Evolutionary conservation across 2,888 invertebrate genomes (phyloP), one percentile per base, ranked within the genome.

Genomic region (Amiota minor): DNA sequence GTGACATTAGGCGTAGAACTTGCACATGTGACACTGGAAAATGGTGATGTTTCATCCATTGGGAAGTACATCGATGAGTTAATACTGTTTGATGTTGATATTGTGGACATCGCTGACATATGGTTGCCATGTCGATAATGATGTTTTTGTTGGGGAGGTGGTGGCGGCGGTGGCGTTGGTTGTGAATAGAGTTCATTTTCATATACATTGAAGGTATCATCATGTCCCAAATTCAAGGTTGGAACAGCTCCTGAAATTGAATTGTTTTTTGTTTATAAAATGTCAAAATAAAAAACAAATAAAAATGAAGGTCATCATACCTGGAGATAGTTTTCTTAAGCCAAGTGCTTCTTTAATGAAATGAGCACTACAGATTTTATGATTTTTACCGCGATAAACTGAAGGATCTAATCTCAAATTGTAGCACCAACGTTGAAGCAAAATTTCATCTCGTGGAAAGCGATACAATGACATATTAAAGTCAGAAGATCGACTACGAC

Each of bases 331-430:
- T 73, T 88, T 88, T 4, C 87, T 79, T 6, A 88, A 73, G 12
- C 87, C 87, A 70, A 88, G 69, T 0, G 88, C 87, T 72, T 88
- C 87, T 69, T 86, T 88, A n/a, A 88, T 86, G n/a, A 88, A 88
- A 73, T 88, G 87, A 0, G 85, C 84, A 50, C 88, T 88, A 73
- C 87, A 88, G 75, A 88, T 88, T 79, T 88, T 88, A 68, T 88
- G 88, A 77, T 88, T 88, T 76, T 88, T 88, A 12, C 87, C 87
- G 12, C 87, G 83, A 78, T 88, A 88, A 14, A 86, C 82, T 2
- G 80, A 77, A 1, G 87, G 87, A 78, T 88, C 88, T 4, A 88
- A 78, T 8, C 88, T 82, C 3, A 88, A 76, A 74, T 88, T 88
- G 65, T 88, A 88, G 76, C 87, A 88, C 87, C 87, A 88, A 18